These are phyloP conservation scores for Platichthys stellatus DNA, from an alignment of 2,113 vertebrate genomes.

Conservation along the genomic window DNA sequence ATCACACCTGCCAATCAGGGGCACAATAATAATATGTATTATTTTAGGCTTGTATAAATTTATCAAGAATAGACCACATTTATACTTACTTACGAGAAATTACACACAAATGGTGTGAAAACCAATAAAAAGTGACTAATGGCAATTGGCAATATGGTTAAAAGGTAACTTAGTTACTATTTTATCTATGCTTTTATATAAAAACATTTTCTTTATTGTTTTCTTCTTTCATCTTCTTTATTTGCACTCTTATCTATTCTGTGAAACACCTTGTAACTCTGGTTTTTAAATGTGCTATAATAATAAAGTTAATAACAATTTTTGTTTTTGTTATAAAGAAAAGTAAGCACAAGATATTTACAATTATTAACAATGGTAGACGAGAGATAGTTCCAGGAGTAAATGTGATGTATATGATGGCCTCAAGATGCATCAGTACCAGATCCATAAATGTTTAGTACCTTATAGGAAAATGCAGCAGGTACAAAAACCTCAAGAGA, in stretches of 20 bases:
- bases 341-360: no score
- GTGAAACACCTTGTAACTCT: no score
- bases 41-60: neutral
- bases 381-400: neutral
- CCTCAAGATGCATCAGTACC: no score
- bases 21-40: constrained; percentile 16
- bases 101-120: no score
- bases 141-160: neutral
- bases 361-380: no score
- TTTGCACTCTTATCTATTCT: neutral
- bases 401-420: neutral
- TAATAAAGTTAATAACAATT: no score
- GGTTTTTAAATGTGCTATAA: no score
- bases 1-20: constrained; percentile 67
- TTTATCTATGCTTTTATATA: neutral
- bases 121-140: neutral
- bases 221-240: neutral
- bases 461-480: neutral
- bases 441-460: no score
- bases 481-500: neutral
- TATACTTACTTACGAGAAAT: neutral
- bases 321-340: no score
- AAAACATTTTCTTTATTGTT: neutral
- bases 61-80: neutral
- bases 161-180: neutral